A percentile compares a stretch with the other conserved stretches of the same genome.
Conservation (phyloP, 2,113 vertebrate genomes). For the Rana temporaria region DNA sequence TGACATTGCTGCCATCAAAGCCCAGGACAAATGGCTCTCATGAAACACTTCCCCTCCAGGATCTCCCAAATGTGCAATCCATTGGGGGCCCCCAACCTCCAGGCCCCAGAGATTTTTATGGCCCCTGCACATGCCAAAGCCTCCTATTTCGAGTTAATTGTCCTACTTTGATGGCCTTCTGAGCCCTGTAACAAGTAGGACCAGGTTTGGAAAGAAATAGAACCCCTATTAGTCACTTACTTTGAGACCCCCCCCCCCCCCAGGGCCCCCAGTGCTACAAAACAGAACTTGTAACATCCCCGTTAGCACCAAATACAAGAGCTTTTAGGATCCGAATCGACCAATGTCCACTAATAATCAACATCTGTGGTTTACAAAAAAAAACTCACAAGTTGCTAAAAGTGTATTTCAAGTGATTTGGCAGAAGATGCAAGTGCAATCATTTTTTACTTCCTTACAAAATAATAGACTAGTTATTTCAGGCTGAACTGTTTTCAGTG, state of each 20-base stretch:
- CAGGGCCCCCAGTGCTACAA: not conserved
- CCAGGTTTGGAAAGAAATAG: not conserved
- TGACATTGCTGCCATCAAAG: slow-evolving; percentile 38
- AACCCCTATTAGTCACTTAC: slow-evolving; percentile 22
- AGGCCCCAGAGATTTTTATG: slow-evolving; percentile 21
- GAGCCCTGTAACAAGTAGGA: slow-evolving; percentile 15
- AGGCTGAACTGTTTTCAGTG: slow-evolving; percentile 16
- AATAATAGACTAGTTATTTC: slow-evolving; percentile 10
- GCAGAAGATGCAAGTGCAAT: not conserved
- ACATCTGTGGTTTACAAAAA: not conserved
- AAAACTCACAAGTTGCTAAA: not conserved
- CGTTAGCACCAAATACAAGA: not conserved
- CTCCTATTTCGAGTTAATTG: slow-evolving; percentile 28
- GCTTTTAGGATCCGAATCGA: not conserved
- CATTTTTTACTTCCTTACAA: not conserved
- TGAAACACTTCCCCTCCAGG: slow-evolving; percentile 16
- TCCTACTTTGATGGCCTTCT: slow-evolving; percentile 20
- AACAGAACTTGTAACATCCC: not conserved
- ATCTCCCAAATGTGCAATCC: slow-evolving; percentile 17
- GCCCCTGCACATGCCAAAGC: not conserved
- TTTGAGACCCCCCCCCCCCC: not conserved
- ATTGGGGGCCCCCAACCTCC: not conserved
- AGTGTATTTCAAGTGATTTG: not conserved
- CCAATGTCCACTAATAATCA: not conserved
- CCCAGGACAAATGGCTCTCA: slow-evolving; percentile 29